Evolutionary conservation across 2,888 invertebrate genomes (phyloP), one percentile per base, ranked within the genome.

Genomic region (Pyralis farinalis): DNA sequence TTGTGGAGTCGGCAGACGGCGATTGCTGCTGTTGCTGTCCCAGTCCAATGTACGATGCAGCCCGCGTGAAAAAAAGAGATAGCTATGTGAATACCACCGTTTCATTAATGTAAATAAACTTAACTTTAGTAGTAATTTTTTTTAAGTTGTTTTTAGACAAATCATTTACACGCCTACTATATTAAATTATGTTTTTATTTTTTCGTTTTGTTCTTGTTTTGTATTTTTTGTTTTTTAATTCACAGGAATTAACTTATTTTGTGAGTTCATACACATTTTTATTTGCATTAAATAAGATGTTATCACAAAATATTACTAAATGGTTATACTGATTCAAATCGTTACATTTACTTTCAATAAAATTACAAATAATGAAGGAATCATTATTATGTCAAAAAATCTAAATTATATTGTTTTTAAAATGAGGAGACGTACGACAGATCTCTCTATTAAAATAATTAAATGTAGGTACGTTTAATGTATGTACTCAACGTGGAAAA

Each of bases 1-100:
- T 88, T 7, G 89, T 89, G 5, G 90, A 90, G 63, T 90, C 90
- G 10, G 89, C 90, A 28, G 90, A 90, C 9, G 90, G 90, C 1
- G 90, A 90, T 50, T 90, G 90, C 58, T 85, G 84, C 51, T 87
- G 88, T 65, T 85, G 85, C 79, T 83, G 80, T 69, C 62, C 57
- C 72, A 43, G 71, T 68, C 71, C 66, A 58, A 69, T 51, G 51
- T 48, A 50, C 27, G 45, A 39, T 8, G 43, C 42, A 42, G 50
- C 37, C 33, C 41, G 75, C 82, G 75, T 79, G 84, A 63, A 82
- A 83, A 58, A 77, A 63, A 81, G 61, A 75, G 49, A 74, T 39
- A 58, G 40, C 40, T 8, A 41, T 33, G 47, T 43, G 47, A 56
- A 46, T 56, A 42, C 42, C 30, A 29, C 6, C 25, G 37, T 31